Percentiles rank a stretch among this genome's conserved stretches.
These are phyloP conservation scores for Drosophila nasuta DNA, from an alignment of 1,140 invertebrate species.

Conservation along the genomic window DNA sequence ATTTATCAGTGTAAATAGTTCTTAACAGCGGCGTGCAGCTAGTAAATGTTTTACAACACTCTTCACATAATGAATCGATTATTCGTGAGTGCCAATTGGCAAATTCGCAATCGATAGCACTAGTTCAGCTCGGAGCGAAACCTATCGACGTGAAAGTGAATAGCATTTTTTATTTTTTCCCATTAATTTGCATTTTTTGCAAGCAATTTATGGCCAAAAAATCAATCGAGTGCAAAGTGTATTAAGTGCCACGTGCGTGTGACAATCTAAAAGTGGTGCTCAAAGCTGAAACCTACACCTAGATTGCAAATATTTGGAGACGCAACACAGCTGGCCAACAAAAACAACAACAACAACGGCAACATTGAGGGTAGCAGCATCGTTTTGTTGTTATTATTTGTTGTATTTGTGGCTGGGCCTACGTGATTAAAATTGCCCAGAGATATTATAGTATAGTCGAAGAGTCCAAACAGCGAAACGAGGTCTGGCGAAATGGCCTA, in stretches of 20 bases:
- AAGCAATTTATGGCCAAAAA: slow-evolving; percentile 15
- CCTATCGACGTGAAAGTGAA: slow-evolving; percentile 47
- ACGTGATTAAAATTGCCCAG: slow-evolving; percentile 76
- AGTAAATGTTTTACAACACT: background rate
- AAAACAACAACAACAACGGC: slow-evolving; percentile 48
- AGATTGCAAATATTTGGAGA: slow-evolving; percentile 1
- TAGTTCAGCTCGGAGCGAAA: slow-evolving; percentile 31
- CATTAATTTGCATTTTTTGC: slow-evolving; percentile 47
- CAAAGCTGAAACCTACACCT: background rate
- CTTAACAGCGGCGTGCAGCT: background rate
- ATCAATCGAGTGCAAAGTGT: background rate
- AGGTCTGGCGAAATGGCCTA: slow-evolving; percentile 53
- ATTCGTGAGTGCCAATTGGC: background rate
- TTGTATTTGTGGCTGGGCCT: slow-evolving; percentile 69
- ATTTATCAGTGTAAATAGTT: background rate
- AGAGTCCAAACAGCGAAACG: slow-evolving; percentile 43
- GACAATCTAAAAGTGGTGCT: background rate
- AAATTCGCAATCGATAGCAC: slow-evolving; percentile 28
- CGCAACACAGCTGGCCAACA: slow-evolving; percentile 41
- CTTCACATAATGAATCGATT: background rate
- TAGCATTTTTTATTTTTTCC: slow-evolving; percentile 42
- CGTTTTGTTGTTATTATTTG: slow-evolving; percentile 65
- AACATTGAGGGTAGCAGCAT: slow-evolving; percentile 38
- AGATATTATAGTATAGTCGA: slow-evolving; percentile 29
- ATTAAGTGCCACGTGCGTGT: slow-evolving; percentile 1